Evolutionary conservation across 2,797 vertebrate genomes (phyloP), one percentile per base, ranked within the genome.

Genomic region (Enteromius anoplus): DNA sequence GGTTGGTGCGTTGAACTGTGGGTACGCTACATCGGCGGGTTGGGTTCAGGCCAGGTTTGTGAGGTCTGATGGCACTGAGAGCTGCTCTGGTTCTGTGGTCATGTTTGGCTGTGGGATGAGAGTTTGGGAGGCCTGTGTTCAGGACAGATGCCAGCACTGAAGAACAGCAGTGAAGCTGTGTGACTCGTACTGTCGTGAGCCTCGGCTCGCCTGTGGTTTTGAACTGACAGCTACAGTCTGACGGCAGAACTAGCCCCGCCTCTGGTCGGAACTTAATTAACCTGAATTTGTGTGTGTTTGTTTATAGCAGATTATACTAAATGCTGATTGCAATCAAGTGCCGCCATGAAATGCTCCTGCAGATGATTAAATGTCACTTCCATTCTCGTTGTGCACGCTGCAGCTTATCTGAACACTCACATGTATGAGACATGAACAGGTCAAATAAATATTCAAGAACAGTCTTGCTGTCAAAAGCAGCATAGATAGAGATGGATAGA

Each of bases 21-120:
- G 37, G 37, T 47, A 45, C 1, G 42, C 49, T 65, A 65, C 75
- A 78, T 65, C 60, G 34, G 19, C 12, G 75, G 76, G 11, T 53
- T 78, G 68, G 21, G 26, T 72, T 49, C 8, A 7, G 12, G 68
- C 51, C 78, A 80, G 51, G n/a, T 23, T 62, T 60, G 26, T 19
- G 26, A 51, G 19, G 34, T 51, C 26, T 78, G 64, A 72, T 78
- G 77, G 80, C 69, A 85, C 68, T 66, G 77, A 78, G 72, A 78
- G 75, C 32, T 29, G 76, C 17, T 78, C 34, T 75, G 62, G 45
- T 90, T 89, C 90, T 93, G 93, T 89, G 91, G 92, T 92, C 89
- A 84, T 91, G 92, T 92, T 93, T 93, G 93, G 93, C 91, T 89
- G 86, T 70, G 65, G 66, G 73, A 70, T 65, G 84, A 88, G 82